Evolutionary conservation across 2,797 vertebrate genomes (phyloP).

Genomic region (Liparis tanakae): DNA sequence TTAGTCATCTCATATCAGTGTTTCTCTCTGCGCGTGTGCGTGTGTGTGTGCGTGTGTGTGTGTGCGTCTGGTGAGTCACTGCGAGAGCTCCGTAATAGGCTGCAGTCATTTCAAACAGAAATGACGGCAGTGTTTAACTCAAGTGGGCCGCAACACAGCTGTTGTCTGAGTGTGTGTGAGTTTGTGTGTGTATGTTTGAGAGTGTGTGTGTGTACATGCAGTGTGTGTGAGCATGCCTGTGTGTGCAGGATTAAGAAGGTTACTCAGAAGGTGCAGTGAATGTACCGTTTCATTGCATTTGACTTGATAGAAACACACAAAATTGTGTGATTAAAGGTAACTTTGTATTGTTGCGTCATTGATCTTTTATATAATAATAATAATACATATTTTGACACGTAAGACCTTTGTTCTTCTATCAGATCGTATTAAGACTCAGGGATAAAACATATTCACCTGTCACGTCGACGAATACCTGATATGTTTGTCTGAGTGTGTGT

Average conservation of each 20-base stretch:
- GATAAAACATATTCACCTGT: background rate
- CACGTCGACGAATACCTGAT: background rate
- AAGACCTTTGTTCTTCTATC: background rate
- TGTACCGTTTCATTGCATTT: background rate
- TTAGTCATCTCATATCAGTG: background rate
- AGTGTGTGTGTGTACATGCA: background rate
- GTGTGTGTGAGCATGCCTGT: background rate
- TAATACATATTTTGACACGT: background rate
- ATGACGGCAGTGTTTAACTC: constrained; percentile 41
- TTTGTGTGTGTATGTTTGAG: background rate
- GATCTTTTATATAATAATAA: background rate
- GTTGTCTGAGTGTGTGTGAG: background rate
- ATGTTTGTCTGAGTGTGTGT: background rate
- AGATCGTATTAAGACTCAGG: background rate
- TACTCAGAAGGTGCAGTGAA: background rate
- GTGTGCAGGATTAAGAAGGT: constrained; percentile 7
- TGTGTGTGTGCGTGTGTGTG: constrained; percentile 7
- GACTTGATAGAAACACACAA: background rate
- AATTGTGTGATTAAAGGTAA: background rate
- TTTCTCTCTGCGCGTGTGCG: background rate
- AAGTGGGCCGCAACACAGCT: constrained; percentile 49
- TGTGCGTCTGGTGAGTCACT: background rate
- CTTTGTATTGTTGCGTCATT: background rate
- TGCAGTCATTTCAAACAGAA: constrained; percentile 16
- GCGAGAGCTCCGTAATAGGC: constrained; percentile 22